Conservation (phyloP, 2,797 vertebrate genomes). For the Spea hammondii region DNA sequence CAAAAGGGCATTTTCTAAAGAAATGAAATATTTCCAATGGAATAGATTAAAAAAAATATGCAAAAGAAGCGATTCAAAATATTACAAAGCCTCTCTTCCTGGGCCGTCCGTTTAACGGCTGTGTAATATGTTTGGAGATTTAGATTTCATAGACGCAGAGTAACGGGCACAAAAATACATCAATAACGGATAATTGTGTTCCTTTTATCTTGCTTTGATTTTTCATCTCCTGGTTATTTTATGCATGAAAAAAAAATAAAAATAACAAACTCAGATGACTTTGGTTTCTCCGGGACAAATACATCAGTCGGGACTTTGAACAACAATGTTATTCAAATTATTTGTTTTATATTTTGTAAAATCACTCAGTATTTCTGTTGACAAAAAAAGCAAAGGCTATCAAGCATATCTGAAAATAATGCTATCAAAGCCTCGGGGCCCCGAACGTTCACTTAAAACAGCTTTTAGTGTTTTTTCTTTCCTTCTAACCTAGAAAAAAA, state of each 20-base stretch:
- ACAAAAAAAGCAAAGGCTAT: neutral
- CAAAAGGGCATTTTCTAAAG: neutral
- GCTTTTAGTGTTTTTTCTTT: neutral
- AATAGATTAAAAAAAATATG: neutral
- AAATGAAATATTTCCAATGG: neutral
- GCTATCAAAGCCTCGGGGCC: neutral
- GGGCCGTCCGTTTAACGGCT: neutral
- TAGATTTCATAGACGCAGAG: neutral
- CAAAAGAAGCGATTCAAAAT: neutral
- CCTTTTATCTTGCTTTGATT: neutral
- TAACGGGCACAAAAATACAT: neutral
- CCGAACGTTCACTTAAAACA: neutral
- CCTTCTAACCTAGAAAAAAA: neutral
- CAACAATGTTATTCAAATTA: constrained; percentile 11
- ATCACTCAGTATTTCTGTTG: neutral
- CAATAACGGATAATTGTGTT: constrained; percentile 5
- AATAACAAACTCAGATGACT: neutral
- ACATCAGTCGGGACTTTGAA: neutral
- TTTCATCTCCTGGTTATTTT: constrained; percentile 8
- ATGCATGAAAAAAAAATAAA: neutral
- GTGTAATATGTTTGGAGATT: constrained; percentile 2
- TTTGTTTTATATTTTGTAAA: neutral
- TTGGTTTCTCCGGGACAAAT: neutral
- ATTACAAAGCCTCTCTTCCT: neutral
- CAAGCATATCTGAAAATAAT: neutral